phyloP scores from a whole-genome alignment of 2,113 vertebrate genomes.

The Pelecanoides urinatrix region DNA sequence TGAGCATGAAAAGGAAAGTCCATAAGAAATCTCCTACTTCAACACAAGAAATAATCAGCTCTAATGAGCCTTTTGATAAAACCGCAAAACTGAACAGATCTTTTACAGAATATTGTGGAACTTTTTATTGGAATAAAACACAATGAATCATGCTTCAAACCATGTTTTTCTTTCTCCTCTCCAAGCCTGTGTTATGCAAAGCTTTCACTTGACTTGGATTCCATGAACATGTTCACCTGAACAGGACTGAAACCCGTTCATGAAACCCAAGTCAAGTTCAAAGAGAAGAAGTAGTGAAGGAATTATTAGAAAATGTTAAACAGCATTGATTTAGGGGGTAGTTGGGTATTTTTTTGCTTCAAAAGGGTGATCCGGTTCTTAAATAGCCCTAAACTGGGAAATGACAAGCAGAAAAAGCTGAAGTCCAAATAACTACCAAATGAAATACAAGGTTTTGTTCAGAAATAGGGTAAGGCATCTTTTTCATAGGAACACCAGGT shows the following conservation, averaged over 20 bases:
- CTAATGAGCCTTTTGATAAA: background rate
- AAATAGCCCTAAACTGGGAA: background rate
- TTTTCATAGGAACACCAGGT: background rate
- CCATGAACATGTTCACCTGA: background rate
- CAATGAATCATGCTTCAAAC: background rate
- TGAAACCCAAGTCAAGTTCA: background rate
- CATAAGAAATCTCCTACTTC: background rate
- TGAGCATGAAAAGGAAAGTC: background rate
- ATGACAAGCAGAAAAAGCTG: background rate
- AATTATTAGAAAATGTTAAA: background rate
- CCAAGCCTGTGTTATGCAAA: background rate
- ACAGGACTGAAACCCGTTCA: background rate
- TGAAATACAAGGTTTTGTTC: fast-evolving
- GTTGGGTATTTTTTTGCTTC: background rate
- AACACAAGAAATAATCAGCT: background rate
- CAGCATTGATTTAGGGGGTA: background rate
- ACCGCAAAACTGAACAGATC: fast-evolving
- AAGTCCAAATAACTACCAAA: background rate
- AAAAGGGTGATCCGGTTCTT: background rate
- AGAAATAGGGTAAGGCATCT: background rate
- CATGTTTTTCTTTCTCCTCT: background rate
- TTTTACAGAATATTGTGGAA: background rate
- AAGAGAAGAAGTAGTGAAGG: background rate
- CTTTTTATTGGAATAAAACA: background rate
- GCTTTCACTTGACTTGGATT: background rate